Conservation (phyloP, 2,797 vertebrate species). For the Lemur catta region DNA sequence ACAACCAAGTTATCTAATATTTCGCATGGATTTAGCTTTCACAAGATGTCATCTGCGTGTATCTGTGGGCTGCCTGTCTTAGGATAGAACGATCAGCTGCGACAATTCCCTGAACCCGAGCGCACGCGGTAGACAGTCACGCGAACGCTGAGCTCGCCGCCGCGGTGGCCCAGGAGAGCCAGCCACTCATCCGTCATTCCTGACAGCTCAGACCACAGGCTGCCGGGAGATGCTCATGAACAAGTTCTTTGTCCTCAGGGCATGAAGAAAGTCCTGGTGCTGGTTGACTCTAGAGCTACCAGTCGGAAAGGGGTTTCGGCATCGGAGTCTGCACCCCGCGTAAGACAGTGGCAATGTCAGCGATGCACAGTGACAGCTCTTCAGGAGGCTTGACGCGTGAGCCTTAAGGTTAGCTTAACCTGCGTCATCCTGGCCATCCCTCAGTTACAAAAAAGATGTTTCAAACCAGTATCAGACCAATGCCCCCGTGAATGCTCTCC, state of each 20-base stretch:
- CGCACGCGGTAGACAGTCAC: accelerated
- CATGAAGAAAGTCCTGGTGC: neutral
- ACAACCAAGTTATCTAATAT: neutral
- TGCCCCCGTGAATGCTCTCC: neutral
- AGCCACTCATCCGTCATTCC: neutral
- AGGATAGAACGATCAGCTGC: accelerated
- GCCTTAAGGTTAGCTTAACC: accelerated
- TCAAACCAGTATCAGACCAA: neutral
- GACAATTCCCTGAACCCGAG: accelerated
- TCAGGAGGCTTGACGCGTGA: neutral
- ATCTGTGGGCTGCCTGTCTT: accelerated
- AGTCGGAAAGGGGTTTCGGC: neutral
- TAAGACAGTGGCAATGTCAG: neutral
- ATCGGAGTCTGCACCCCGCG: accelerated
- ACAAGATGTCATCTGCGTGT: neutral
- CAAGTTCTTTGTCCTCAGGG: neutral
- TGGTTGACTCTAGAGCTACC: neutral
- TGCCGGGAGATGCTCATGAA: neutral
- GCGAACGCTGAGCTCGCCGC: accelerated
- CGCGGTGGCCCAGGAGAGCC: neutral
- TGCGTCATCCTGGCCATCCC: neutral
- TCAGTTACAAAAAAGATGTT: neutral
- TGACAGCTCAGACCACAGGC: neutral
- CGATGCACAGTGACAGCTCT: accelerated
- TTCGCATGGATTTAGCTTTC: neutral